These are phyloP conservation scores for Junonia oenone DNA, from an alignment of 2,888 invertebrate genomes.

Conservation along the genomic window DNA sequence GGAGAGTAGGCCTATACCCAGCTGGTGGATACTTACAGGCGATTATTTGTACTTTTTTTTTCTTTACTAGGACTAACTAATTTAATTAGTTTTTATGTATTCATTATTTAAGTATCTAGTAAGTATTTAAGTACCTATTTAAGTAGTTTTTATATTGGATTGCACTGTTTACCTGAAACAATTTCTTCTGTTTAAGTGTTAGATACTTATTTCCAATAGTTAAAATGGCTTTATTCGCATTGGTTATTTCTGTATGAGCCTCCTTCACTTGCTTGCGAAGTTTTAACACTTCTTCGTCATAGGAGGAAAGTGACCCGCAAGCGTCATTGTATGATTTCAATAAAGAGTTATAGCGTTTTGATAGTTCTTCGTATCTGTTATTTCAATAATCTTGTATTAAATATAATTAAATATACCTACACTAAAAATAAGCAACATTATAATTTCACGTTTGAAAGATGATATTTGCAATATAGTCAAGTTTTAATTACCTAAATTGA, in stretches of 20 bases:
- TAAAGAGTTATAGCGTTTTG: constrained; percentile 54
- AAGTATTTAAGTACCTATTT: too few species aligned
- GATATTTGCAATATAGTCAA: too few species aligned
- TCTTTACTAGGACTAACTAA: too few species aligned
- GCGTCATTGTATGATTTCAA: constrained; percentile 52
- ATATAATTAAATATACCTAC: neutral
- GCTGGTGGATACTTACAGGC: too few species aligned
- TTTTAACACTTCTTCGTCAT: constrained; percentile 41
- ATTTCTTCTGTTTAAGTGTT: constrained; percentile 45
- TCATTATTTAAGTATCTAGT: too few species aligned
- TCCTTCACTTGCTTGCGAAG: constrained; percentile 38
- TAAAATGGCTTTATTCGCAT: constrained; percentile 50
- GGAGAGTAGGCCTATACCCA: too few species aligned
- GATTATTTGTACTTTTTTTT: too few species aligned
- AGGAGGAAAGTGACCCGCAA: constrained; percentile 37
- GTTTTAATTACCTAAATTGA: too few species aligned
- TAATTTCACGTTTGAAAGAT: too few species aligned
- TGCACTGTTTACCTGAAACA: constrained; percentile 38
- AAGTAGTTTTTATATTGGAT: too few species aligned
- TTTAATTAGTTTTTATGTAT: too few species aligned
- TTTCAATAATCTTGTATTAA: neutral
- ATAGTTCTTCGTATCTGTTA: constrained; percentile 60
- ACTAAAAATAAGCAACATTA: neutral
- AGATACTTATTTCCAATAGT: constrained; percentile 60
- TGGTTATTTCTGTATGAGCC: constrained; percentile 43